These are phyloP conservation scores for Poecilia wingei DNA, from an alignment of 2,797 vertebrate genomes.

Conservation along the genomic window DNA sequence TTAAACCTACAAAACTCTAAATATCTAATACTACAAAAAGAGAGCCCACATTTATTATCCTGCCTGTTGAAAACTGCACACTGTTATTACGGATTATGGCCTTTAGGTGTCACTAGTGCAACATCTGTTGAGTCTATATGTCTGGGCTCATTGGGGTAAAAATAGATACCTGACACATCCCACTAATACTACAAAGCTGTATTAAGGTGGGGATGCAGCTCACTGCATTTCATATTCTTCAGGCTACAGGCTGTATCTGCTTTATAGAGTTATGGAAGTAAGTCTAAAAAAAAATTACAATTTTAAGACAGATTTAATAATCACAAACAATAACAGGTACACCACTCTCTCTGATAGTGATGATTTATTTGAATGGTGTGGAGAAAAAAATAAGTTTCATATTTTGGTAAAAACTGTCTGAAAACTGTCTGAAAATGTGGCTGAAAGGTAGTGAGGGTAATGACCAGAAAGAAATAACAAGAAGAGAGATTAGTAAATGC, in stretches of 20 bases:
- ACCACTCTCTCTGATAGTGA: constrained; percentile 5
- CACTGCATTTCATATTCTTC: not conserved
- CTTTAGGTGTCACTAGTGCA: constrained; percentile 53
- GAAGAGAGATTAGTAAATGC: constrained; percentile 41
- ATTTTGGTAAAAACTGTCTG: constrained; percentile 47
- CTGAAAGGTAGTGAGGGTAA: constrained; percentile 22
- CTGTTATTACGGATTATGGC: constrained; percentile 12
- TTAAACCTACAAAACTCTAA: not conserved
- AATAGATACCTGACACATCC: not conserved
- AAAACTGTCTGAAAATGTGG: constrained; percentile 46
- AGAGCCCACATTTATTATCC: not conserved
- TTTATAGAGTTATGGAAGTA: not conserved
- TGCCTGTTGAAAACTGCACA: not conserved
- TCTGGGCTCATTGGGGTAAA: not conserved
- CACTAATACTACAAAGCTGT: not conserved
- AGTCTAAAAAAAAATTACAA: not conserved
- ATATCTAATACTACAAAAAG: not conserved
- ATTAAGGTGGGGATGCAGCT: not conserved
- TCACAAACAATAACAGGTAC: not conserved
- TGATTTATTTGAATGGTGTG: constrained; percentile 43
- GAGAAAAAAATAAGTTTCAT: constrained; percentile 41
- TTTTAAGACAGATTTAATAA: not conserved
- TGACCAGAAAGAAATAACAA: constrained; percentile 5
- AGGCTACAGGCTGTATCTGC: not conserved
- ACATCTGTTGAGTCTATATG: not conserved